A percentile compares a stretch with the other conserved stretches of the same genome.
phyloP scores from a whole-genome alignment of 1,140 invertebrate genomes.

The Trachymyrmex cornetzi region DNA sequence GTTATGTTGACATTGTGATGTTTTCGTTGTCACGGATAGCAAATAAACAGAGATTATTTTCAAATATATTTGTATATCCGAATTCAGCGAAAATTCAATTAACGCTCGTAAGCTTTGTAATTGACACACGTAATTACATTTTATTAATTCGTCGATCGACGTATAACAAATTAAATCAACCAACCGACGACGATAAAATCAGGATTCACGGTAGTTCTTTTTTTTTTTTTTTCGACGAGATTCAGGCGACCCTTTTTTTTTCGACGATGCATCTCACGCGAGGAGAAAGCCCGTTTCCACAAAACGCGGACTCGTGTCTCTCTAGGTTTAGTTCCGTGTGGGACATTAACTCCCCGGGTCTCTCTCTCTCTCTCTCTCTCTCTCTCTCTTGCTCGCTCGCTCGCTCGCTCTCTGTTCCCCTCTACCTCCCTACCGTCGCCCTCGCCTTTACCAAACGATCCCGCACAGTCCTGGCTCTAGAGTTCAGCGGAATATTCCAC shows the following conservation, averaged over 20 bases:
- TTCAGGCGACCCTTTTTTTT: not conserved
- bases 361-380: not conserved
- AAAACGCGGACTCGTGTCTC: conserved; percentile 69
- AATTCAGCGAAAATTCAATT: too few species aligned
- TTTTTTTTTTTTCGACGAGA: conserved; percentile 9
- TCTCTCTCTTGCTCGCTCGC: conserved; percentile 2
- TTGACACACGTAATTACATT: not conserved
- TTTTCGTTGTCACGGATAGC: not conserved
- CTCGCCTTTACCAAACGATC: conserved; percentile 16
- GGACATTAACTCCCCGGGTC: conserved; percentile 70
- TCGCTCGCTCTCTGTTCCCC: not conserved
- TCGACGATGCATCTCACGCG: conserved; percentile 45
- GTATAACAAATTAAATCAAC: too few species aligned
- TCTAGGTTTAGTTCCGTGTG: conserved; percentile 67
- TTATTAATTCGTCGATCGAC: not conserved
- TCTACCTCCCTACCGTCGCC: not conserved
- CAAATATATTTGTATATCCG: not conserved
- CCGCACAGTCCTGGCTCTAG: conserved; percentile 53
- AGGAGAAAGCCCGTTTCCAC: conserved; percentile 53
- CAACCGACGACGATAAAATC: not conserved
- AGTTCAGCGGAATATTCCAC: conserved; percentile 66
- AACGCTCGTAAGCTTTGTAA: not conserved
- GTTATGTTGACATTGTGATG: not conserved
- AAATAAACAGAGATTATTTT: not conserved
- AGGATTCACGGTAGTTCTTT: not conserved